These are phyloP conservation scores for Sphenodon punctatus DNA, from an alignment of 2,797 vertebrate genomes.

Conservation along the genomic window DNA sequence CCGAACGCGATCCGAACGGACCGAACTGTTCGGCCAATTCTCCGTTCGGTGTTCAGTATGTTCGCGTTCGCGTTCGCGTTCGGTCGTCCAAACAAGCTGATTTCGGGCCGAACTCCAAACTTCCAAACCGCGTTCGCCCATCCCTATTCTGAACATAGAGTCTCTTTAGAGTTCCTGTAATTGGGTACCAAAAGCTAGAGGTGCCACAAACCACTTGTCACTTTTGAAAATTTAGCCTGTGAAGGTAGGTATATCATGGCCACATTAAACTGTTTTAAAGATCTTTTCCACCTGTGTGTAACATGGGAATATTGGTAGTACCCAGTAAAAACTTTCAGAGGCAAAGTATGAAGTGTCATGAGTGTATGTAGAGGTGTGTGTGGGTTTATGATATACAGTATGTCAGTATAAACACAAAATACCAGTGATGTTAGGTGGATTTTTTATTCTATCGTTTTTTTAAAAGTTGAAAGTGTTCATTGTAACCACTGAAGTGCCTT, in stretches of 20 bases:
- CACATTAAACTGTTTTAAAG: background rate
- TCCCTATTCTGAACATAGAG: background rate
- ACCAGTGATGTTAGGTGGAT: too few relatives aligned
- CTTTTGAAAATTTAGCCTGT: slow-evolving; percentile 19
- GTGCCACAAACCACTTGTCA: background rate
- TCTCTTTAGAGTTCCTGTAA: slow-evolving; percentile 2
- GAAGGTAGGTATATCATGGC: background rate
- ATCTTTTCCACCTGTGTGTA: slow-evolving; percentile 11
- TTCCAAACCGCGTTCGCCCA: too few relatives aligned
- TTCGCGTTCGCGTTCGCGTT: too few relatives aligned
- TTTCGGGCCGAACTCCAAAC: too few relatives aligned
- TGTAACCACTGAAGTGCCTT: background rate
- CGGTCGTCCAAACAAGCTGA: too few relatives aligned
- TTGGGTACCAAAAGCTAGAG: background rate
- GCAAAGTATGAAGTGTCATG: too few relatives aligned
- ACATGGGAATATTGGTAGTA: background rate
- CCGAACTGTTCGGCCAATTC: too few relatives aligned
- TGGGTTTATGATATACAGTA: background rate
- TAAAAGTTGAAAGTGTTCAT: background rate
- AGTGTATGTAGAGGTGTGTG: background rate
- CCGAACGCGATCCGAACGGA: too few relatives aligned
- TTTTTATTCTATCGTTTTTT: background rate
- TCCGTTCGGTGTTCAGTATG: too few relatives aligned
- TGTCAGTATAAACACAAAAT: too few relatives aligned
- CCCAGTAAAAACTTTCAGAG: slow-evolving; percentile 31